Percentiles rank a stretch among this genome's conserved stretches.
phyloP scores from a whole-genome alignment of 2,888 invertebrate species.

The Lucinisca nassula region DNA sequence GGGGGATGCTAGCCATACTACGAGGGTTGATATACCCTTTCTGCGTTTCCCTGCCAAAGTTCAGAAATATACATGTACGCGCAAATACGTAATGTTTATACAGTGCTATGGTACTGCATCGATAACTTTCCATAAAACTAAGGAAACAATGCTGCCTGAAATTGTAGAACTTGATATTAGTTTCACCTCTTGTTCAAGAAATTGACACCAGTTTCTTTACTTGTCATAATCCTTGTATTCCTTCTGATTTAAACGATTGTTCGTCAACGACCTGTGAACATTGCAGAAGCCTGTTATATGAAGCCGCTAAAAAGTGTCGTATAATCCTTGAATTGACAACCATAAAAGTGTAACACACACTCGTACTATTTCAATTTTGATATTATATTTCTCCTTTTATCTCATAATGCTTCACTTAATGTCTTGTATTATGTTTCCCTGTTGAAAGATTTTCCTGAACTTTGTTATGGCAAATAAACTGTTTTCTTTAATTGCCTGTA shows the following conservation, averaged over 20 bases:
- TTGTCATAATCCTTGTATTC: neutral
- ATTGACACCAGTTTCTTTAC: neutral
- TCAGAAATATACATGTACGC: too few species aligned
- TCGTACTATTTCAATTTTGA: neutral
- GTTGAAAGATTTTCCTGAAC: neutral
- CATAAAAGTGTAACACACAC: neutral
- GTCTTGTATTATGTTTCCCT: neutral
- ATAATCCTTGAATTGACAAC: neutral
- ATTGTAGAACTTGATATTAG: neutral
- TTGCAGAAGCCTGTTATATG: neutral
- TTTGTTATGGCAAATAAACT: neutral
- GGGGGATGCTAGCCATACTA: too few species aligned
- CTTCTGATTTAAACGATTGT: neutral
- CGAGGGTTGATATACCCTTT: too few species aligned
- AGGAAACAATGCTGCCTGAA: too few species aligned
- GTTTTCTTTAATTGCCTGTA: neutral
- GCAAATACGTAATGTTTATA: too few species aligned
- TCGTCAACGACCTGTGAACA: neutral
- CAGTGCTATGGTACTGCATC: too few species aligned
- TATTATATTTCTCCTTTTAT: slow-evolving; percentile 13
- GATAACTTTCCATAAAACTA: too few species aligned
- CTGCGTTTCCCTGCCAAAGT: too few species aligned
- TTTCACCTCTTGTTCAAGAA: neutral
- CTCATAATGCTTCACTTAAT: neutral
- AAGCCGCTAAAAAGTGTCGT: neutral